A percentile compares a stretch with the other conserved stretches of the same genome.
Evolutionary conservation across 2,797 vertebrate species (phyloP).

Genomic region (Gambelia wislizenii): DNA sequence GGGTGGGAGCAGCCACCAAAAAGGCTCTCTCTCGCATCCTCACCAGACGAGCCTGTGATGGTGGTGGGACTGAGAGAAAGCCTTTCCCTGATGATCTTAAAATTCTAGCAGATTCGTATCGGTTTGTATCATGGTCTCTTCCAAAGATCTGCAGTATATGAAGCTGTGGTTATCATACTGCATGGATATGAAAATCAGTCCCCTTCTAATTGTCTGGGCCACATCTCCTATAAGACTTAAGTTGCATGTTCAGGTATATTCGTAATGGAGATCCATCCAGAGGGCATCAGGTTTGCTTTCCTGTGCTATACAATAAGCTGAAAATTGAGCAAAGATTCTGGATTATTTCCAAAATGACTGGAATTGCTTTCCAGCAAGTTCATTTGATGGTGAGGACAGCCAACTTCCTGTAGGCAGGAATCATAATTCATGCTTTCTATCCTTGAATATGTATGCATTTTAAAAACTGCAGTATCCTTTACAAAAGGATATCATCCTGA

Average conservation of each 20-base stretch:
- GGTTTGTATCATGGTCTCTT: neutral
- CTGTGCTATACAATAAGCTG: neutral
- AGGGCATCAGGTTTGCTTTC: no score
- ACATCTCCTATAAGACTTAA: no score
- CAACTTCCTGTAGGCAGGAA: neutral
- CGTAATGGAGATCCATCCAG: no score
- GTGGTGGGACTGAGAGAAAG: no score
- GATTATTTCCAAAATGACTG: neutral
- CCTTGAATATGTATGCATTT: neutral
- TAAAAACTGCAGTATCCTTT: neutral
- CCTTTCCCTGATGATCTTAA: no score
- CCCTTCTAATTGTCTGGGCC: no score
- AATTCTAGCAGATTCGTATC: no score
- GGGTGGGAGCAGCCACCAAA: no score
- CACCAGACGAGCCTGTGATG: no score
- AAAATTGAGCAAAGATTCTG: neutral
- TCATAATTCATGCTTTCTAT: neutral
- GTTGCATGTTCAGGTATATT: no score
- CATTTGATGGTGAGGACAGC: neutral
- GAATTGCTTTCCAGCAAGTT: neutral
- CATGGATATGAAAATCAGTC: no score
- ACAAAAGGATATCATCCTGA: neutral
- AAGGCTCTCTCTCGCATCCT: no score
- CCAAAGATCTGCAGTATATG: neutral
- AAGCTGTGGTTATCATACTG: neutral